These are phyloP conservation scores for Margarornis squamiger DNA, from an alignment of 2,797 vertebrate species.

Conservation along the genomic window DNA sequence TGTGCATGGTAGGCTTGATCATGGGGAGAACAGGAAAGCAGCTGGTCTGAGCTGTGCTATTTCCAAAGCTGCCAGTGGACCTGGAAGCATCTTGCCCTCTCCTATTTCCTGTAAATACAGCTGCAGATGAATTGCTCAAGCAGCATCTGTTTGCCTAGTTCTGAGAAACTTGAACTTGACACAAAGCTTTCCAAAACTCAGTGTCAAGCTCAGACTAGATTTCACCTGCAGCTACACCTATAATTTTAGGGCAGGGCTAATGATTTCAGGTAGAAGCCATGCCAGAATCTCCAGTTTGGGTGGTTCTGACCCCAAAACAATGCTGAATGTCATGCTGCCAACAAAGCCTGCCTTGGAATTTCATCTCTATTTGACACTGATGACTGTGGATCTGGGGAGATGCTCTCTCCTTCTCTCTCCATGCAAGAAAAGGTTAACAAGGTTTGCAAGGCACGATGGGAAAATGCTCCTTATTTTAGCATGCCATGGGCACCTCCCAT, in stretches of 20 bases:
- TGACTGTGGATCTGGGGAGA: neutral
- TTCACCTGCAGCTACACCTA: neutral
- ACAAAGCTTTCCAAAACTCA: neutral
- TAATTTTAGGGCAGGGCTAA: neutral
- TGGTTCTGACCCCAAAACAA: neutral
- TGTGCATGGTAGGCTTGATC: neutral
- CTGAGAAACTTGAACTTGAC: neutral
- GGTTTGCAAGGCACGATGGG: neutral
- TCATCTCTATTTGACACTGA: neutral
- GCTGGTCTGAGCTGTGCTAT: neutral
- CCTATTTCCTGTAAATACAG: constrained; percentile 9
- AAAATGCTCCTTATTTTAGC: neutral
- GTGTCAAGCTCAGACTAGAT: neutral
- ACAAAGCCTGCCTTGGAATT: neutral
- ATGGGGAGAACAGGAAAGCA: neutral
- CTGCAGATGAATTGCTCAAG: neutral
- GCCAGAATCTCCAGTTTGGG: neutral
- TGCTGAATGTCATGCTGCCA: neutral
- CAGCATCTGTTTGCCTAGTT: neutral
- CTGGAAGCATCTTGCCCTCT: neutral
- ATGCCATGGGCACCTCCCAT: neutral
- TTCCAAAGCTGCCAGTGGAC: neutral
- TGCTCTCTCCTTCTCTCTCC: neutral
- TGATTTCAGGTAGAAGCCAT: neutral
- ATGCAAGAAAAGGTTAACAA: neutral